These are phyloP conservation scores for Globodera rostochiensis DNA, from an alignment of 1,140 invertebrate genomes.

Conservation along the genomic window DNA sequence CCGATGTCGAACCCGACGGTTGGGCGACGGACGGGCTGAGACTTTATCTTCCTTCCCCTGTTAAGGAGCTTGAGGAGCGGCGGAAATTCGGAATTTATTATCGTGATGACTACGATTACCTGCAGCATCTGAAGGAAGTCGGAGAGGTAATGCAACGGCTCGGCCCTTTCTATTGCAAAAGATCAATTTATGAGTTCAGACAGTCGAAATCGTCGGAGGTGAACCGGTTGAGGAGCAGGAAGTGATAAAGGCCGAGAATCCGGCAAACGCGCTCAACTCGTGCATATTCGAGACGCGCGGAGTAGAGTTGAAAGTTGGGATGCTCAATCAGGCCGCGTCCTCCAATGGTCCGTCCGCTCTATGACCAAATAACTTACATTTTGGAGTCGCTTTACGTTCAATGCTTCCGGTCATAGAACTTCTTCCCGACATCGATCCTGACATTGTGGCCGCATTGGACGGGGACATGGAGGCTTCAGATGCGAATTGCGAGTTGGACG, in stretches of 20 bases:
- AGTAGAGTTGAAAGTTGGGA: constrained; percentile 82
- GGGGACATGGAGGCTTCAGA: constrained; percentile 79
- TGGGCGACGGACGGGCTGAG: constrained; percentile 85
- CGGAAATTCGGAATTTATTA: constrained; percentile 89
- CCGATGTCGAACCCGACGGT: constrained; percentile 67
- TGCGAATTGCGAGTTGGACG: constrained; percentile 67
- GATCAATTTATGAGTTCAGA: constrained; percentile 29
- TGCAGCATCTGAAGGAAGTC: constrained; percentile 80
- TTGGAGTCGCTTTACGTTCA: too few relatives aligned
- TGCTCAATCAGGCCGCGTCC: constrained; percentile 84
- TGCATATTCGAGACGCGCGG: constrained; percentile 83
- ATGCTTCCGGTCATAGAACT: constrained; percentile 69
- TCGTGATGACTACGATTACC: constrained; percentile 92
- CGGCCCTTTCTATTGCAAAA: background rate
- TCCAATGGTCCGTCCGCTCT: constrained; percentile 67
- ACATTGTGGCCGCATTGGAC: constrained; percentile 78
- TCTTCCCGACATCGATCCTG: constrained; percentile 83
- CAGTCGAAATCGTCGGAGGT: constrained; percentile 66
- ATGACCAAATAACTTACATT: constrained; percentile 55
- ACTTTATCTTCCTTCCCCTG: constrained; percentile 73
- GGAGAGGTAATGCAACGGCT: constrained; percentile 52
- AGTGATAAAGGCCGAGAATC: constrained; percentile 46
- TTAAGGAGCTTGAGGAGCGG: constrained; percentile 73
- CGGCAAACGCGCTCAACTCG: constrained; percentile 73
- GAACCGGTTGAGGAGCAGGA: constrained; percentile 46